Evolutionary conservation across 1,140 invertebrate genomes (phyloP).

Genomic region (Philopotamus ludificatus): DNA sequence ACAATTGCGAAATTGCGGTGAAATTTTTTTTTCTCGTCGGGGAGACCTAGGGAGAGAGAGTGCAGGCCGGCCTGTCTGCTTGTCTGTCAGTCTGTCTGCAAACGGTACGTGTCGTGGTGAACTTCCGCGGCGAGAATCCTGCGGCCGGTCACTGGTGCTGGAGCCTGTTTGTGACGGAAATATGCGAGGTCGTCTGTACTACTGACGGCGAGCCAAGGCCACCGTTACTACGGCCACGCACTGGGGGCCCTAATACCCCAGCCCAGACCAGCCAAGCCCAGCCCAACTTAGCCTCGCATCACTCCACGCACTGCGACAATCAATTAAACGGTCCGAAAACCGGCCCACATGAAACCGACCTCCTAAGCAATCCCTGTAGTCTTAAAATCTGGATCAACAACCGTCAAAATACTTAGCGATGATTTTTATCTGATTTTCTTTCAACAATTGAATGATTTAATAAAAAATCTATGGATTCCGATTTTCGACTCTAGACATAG

Average conservation of each 20-base stretch:
- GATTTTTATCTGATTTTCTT: too few species aligned
- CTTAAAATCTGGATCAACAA: too few species aligned
- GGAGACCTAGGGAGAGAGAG: not conserved
- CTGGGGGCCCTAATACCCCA: too few species aligned
- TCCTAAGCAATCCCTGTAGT: too few species aligned
- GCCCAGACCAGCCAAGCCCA: not conserved
- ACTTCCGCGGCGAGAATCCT: not conserved
- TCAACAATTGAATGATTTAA: too few species aligned
- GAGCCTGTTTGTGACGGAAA: slow-evolving; percentile 19
- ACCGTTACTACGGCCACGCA: slow-evolving; percentile 6
- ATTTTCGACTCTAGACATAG: too few species aligned
- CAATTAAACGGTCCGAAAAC: not conserved
- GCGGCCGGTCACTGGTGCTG: not conserved
- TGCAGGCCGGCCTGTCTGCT: not conserved
- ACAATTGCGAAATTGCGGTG: too few species aligned
- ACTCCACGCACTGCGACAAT: not conserved
- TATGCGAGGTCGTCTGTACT: slow-evolving; percentile 23
- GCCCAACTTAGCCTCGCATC: not conserved
- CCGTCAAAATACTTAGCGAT: too few species aligned
- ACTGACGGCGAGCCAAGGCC: slow-evolving; percentile 11
- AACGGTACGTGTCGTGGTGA: not conserved
- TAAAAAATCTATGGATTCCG: too few species aligned
- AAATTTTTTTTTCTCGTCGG: too few species aligned
- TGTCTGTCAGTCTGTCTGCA: not conserved
- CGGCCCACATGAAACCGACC: too few species aligned